Evolutionary conservation across 2,113 vertebrate genomes (phyloP).

Genomic region (Neofelis nebulosa): DNA sequence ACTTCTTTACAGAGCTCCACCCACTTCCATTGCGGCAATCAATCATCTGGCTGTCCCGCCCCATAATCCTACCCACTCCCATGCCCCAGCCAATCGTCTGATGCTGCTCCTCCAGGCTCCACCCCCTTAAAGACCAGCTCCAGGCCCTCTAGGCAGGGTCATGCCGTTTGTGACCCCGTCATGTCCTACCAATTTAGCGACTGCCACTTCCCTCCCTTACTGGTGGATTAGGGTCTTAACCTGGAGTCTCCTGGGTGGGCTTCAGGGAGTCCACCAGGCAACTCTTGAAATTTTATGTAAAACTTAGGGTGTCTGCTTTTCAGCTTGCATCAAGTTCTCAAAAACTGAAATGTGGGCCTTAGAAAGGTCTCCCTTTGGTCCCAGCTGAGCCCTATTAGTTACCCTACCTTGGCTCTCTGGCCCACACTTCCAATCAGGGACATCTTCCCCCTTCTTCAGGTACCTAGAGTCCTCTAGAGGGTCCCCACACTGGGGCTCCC

Average conservation of each 20-base stretch:
- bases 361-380: not conserved
- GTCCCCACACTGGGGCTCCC: not conserved
- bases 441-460: not conserved
- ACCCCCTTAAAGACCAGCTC: not conserved
- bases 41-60: not conserved
- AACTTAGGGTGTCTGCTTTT: not conserved
- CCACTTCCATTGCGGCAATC: not conserved
- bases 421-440: not conserved
- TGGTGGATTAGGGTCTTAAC: not conserved
- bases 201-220: not conserved
- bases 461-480: not conserved
- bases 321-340: not conserved
- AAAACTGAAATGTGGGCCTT: not conserved
- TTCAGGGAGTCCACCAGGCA: not conserved
- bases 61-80: not conserved
- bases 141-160: rapidly evolving
- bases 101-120: not conserved
- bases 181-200: not conserved
- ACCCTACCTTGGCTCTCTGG: not conserved
- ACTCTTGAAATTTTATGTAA: not conserved
- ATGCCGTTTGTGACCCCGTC: not conserved
- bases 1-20: not conserved
- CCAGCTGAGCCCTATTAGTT: not conserved
- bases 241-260: not conserved
- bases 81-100: not conserved